Percentiles rank a stretch among this genome's conserved stretches.
These are phyloP conservation scores for Odontomyia ornata DNA, from an alignment of 2,888 invertebrate genomes.

Conservation along the genomic window DNA sequence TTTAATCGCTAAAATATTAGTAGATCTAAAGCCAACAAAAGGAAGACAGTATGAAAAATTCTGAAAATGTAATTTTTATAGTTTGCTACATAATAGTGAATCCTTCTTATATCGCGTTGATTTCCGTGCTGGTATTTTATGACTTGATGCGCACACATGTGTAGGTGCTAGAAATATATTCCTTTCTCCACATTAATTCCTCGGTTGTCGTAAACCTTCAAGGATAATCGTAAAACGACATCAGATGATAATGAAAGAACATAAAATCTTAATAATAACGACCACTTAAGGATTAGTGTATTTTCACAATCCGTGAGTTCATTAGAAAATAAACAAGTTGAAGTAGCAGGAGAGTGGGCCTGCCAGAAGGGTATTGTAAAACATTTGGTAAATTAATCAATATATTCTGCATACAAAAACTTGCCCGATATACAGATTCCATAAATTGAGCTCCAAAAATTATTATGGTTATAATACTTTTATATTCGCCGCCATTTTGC, in stretches of 20 bases:
- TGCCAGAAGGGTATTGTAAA: too few relatives aligned
- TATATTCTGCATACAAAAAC: too few relatives aligned
- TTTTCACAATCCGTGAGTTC: slow-evolving; percentile 31
- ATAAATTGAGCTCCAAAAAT: too few relatives aligned
- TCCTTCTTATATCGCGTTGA: slow-evolving; percentile 5
- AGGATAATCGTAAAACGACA: slow-evolving; percentile 44
- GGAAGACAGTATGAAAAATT: too few relatives aligned
- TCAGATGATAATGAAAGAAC: slow-evolving; percentile 43
- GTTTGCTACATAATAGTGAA: not conserved
- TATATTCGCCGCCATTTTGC: too few relatives aligned
- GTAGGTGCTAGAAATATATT: not conserved
- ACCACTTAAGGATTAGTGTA: slow-evolving; percentile 39
- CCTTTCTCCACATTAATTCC: not conserved
- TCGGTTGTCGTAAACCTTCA: slow-evolving; percentile 32
- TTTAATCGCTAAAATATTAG: too few relatives aligned
- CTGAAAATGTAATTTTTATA: too few relatives aligned
- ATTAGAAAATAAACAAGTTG: slow-evolving; percentile 29
- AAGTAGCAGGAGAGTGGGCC: not conserved
- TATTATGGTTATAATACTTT: too few relatives aligned
- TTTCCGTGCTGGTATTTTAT: slow-evolving; percentile 23
- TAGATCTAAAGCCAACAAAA: too few relatives aligned
- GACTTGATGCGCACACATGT: slow-evolving; percentile 7
- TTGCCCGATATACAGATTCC: too few relatives aligned
- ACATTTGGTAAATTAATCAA: too few relatives aligned
- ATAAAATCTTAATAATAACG: slow-evolving; percentile 43